phyloP scores from a whole-genome alignment of 1,140 invertebrate species.

The Holcopasites calliopsidis region DNA sequence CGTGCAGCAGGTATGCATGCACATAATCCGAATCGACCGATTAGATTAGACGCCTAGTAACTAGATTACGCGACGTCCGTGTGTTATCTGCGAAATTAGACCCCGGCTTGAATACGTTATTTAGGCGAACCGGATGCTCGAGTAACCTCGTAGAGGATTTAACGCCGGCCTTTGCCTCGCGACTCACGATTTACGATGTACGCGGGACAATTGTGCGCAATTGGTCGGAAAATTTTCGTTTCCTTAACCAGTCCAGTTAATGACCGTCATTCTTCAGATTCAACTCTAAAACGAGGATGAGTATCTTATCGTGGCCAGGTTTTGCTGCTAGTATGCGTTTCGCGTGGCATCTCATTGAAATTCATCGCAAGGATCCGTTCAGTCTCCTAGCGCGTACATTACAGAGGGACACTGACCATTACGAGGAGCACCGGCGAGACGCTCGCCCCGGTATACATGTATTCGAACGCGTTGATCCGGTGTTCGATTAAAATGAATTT shows the following conservation, averaged over 20 bases:
- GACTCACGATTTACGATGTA: conserved; percentile 19
- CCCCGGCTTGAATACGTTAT: conserved; percentile 72
- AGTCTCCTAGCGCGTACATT: conserved; percentile 36
- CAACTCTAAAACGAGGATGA: too few species aligned
- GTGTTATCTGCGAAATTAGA: conserved; percentile 79
- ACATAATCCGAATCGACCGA: conserved; percentile 72
- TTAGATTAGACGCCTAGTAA: conserved; percentile 80
- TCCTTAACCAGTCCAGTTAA: too few species aligned
- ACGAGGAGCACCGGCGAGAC: conserved; percentile 40
- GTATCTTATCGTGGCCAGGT: conserved; percentile 21
- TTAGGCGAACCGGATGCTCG: conserved; percentile 56
- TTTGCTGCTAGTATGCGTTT: conserved; percentile 42
- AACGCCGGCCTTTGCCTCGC: conserved; percentile 5
- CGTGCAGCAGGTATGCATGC: conserved; percentile 62
- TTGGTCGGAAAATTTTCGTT: conserved; percentile 8
- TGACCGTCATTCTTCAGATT: not conserved
- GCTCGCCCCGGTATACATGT: conserved; percentile 24
- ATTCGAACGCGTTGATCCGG: conserved; percentile 32
- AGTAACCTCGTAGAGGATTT: conserved; percentile 28
- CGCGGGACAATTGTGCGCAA: not conserved
- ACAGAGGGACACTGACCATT: conserved; percentile 37
- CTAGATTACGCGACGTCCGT: conserved; percentile 75
- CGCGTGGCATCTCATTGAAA: conserved; percentile 45
- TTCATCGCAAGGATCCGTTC: conserved; percentile 32
- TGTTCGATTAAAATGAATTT: conserved; percentile 6